A percentile compares a stretch with the other conserved stretches of the same genome.
Conservation (phyloP, 2,888 invertebrate species). For the Drosophila leonis region DNA sequence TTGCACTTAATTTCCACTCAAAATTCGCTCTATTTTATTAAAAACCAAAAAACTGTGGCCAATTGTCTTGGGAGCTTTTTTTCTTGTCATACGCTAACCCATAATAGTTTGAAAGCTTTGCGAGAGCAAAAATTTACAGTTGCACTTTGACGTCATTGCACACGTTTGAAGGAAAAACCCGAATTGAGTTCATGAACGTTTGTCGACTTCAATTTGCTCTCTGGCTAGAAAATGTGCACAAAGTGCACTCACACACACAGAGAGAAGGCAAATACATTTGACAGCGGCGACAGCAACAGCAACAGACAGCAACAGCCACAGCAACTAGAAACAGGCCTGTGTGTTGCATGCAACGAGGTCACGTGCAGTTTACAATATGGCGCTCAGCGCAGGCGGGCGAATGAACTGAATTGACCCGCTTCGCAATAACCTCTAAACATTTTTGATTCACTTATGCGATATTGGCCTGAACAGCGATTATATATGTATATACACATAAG, state of each 20-base stretch:
- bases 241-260: conserved; percentile 31
- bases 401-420: conserved; percentile 85
- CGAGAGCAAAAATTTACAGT: conserved; percentile 64
- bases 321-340: conserved; percentile 50
- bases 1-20: not conserved
- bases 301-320: conserved; percentile 18
- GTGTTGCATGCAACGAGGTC: conserved; percentile 73
- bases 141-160: conserved; percentile 74
- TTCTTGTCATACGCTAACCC: conserved; percentile 1
- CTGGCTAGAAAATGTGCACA: conserved; percentile 63
- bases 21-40: not conserved
- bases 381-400: conserved; percentile 76
- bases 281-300: conserved; percentile 42
- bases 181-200: conserved; percentile 84
- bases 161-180: conserved; percentile 74
- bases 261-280: conserved; percentile 52
- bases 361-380: conserved; percentile 78
- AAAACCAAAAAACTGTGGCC: not conserved
- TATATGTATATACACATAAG: not conserved
- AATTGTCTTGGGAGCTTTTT: conserved; percentile 14
- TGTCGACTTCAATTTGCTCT: conserved; percentile 82
- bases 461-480: conserved; percentile 15
- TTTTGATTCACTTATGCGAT: conserved; percentile 36
- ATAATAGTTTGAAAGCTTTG: conserved; percentile 28
- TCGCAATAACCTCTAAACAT: conserved; percentile 83